Percentiles rank a stretch among this genome's conserved stretches.
phyloP scores from a whole-genome alignment of 2,797 vertebrate genomes.

The Gallinago nigripennis region DNA sequence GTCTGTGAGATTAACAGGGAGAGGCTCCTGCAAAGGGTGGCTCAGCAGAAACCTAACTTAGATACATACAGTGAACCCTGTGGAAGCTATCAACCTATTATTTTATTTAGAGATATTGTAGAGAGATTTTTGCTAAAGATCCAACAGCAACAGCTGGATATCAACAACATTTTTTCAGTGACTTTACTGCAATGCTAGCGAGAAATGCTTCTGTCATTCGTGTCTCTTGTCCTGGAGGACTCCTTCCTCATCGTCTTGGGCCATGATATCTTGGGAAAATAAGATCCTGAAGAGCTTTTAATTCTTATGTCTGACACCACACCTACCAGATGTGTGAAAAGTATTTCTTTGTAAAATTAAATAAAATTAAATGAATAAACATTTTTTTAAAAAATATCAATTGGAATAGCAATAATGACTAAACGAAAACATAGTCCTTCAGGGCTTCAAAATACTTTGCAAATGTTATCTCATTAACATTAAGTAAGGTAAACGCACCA shows the following conservation, averaged over 20 bases:
- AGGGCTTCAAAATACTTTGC: not conserved
- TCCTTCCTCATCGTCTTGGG: not conserved
- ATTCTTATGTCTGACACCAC: not conserved
- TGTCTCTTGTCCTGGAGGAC: not conserved
- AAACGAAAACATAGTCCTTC: not conserved
- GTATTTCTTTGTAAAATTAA: not conserved
- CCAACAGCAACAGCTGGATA: not conserved
- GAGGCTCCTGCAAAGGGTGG: not conserved
- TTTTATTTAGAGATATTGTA: not conserved
- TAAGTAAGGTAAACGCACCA: not conserved
- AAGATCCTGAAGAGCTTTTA: not conserved
- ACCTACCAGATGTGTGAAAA: not conserved
- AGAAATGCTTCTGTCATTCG: not conserved
- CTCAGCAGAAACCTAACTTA: not conserved
- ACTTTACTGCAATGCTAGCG: not conserved
- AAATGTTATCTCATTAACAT: slow-evolving; percentile 7
- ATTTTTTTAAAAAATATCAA: not conserved
- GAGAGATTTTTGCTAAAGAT: not conserved
- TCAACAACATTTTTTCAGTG: not conserved
- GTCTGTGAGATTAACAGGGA: not conserved
- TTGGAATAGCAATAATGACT: not conserved
- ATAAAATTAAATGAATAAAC: not conserved
- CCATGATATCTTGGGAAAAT: not conserved
- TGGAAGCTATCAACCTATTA: not conserved
- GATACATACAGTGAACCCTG: not conserved